Evolutionary conservation across 2,888 invertebrate genomes (phyloP).

Genomic region (Noctua pronuba): DNA sequence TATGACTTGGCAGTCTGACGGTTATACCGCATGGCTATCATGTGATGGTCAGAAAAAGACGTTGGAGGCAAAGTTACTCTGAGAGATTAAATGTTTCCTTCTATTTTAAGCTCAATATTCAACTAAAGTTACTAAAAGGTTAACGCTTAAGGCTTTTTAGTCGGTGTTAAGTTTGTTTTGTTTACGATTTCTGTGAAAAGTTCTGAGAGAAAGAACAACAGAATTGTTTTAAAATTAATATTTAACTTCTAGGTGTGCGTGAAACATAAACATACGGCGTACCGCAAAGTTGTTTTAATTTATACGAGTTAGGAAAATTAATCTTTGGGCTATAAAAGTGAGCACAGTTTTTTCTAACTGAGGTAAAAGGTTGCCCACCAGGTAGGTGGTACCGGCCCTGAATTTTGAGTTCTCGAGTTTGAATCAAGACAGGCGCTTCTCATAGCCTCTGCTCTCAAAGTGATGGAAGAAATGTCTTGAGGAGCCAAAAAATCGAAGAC

Average conservation of each 20-base stretch:
- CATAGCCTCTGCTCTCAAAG: not conserved
- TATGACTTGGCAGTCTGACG: no score
- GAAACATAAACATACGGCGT: not conserved
- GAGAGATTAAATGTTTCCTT: not conserved
- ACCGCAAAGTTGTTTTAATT: not conserved
- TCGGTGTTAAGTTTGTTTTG: not conserved
- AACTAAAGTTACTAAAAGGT: not conserved
- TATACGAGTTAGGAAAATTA: not conserved
- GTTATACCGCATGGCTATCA: no score
- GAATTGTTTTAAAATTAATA: not conserved
- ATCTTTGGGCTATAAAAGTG: not conserved
- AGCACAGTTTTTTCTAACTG: not conserved
- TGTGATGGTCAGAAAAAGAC: not conserved
- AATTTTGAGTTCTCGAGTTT: not conserved
- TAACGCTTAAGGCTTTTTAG: not conserved
- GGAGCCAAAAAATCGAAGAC: not conserved
- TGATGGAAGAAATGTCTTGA: not conserved
- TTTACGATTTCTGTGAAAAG: not conserved
- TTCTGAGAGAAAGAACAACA: not conserved
- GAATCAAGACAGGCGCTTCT: not conserved
- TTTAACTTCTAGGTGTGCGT: not conserved
- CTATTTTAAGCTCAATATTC: not conserved
- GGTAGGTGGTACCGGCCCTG: not conserved
- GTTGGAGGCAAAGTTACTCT: not conserved
- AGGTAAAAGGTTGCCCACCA: not conserved